Base-by-base conservation (phyloP, 1,140 invertebrate genomes). In the Micrasema minimum region DNA sequence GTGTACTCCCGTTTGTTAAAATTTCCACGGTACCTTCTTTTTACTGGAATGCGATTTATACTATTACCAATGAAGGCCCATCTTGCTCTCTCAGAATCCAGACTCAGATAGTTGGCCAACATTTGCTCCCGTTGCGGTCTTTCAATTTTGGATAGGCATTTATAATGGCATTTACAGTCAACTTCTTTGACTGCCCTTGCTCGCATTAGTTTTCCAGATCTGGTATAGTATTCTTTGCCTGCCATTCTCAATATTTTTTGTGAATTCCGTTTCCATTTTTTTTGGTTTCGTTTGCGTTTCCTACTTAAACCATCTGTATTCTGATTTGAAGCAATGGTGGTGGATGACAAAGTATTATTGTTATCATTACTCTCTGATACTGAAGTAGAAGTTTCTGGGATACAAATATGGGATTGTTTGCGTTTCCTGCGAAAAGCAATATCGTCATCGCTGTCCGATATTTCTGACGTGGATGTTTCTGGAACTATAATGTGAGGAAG, bases 11-110 rank as follows among this genome's bases (percentile, higher is more conserved):
- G 11, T 38, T 38, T 38, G 37, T 6, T 38, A 38, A 38, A 38
- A 11, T 38, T 38, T 38, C 37, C 37, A 48, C 46, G 5, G 46
- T 48, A 48, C 46, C 46, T 14, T 48, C 18, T 5, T 48, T 48
- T 48, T 14, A 48, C 46, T 48, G 46, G 46, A 48, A 48, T 48
- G 14, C 46, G 18, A 48, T 48, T 48, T 14, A 48, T 14, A 48
- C 46, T 48, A 14, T 14, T 14, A 48, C 46, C 14, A 48, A 48
- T 48, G 46, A 48, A 48, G 46, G 46, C 46, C 46, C 46, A 48
- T 48, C 46, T 48, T 48, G 46, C 46, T 48, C 46, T 48, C 46
- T 48, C 46, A 14, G 6, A 20, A n/a, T 48, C 18, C 46, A 38
- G 37, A 38, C 37, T 38, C 37, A 38, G 37, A 38, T 38, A 38